A percentile compares a stretch with the other conserved stretches of the same genome.
These are phyloP conservation scores for Heliothis subflexa DNA, from an alignment of 1,140 invertebrate species.

Conservation along the genomic window DNA sequence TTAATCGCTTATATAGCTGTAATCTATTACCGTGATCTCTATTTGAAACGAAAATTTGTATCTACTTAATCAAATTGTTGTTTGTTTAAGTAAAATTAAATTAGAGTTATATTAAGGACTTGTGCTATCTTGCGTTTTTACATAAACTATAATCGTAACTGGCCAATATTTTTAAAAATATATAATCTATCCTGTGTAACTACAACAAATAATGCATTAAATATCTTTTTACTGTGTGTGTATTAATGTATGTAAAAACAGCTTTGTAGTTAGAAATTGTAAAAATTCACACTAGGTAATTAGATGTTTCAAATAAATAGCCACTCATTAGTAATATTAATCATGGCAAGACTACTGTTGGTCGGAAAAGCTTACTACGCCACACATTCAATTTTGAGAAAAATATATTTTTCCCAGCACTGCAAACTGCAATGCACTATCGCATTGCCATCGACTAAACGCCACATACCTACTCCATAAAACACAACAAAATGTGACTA, in stretches of 20 bases:
- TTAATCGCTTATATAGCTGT: conserved; percentile 54
- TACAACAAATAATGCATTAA: conserved; percentile 53
- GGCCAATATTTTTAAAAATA: conserved; percentile 60
- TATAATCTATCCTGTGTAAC: conserved; percentile 54
- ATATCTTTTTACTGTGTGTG: conserved; percentile 68
- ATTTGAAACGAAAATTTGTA: conserved; percentile 68
- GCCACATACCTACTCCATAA: background rate
- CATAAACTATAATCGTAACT: conserved; percentile 56
- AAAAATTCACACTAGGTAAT: conserved; percentile 59
- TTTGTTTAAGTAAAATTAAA: conserved; percentile 59
- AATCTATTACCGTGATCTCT: conserved; percentile 59
- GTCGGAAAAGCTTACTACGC: background rate
- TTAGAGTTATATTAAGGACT: conserved; percentile 55
- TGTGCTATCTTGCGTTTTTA: conserved; percentile 59
- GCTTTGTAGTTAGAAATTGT: conserved; percentile 74
- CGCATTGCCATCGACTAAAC: background rate
- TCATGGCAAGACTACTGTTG: conserved; percentile 28
- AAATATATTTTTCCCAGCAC: background rate
- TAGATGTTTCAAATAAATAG: conserved; percentile 56
- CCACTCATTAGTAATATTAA: conserved; percentile 46
- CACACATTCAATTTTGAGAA: background rate
- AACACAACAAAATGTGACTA: background rate
- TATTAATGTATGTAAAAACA: conserved; percentile 69
- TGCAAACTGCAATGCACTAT: conserved; percentile 16
- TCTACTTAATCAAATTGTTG: conserved; percentile 64